Base-by-base conservation (phyloP, 2,888 invertebrate species). In the Chirona hameri region DNA sequence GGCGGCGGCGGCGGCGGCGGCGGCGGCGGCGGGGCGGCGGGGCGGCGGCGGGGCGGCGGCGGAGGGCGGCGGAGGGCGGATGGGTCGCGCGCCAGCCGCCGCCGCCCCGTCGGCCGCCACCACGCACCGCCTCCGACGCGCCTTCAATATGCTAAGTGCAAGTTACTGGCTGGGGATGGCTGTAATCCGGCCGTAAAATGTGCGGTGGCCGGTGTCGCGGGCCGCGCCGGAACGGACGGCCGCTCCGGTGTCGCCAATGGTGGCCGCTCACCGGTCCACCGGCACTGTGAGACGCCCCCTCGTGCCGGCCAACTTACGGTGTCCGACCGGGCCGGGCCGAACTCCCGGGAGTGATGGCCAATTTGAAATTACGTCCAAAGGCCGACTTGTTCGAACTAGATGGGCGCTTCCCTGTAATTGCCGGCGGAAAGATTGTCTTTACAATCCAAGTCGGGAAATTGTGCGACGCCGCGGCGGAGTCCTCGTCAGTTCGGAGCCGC, bases 341-440 rank as follows among this genome's bases (percentile, higher is more conserved):
- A 60, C 60, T 60, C 60, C 60, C 60, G 5, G 4, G 60, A n/a
- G 60, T n/a, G 60, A 60, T 60, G 60, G 60, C 60, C 60, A 60
- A 60, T 60, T 60, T 2, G 60, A 60, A 60, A 60, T 60, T 60
- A 60, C 60, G n/a, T 60, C 60, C 60, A 60, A 60, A 60, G 60
- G 60, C 60, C 60, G 60, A 60, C 60, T 60, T n/a, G 60, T n/a
- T n/a, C 21, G 60, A 60, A n/a, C 48, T 24, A 7, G 60, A n/a
- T n/a, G 24, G 60, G 5, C 60, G 7, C 60, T 60, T 60, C 60
- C n/a, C 60, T n/a, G 60, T 60, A 60, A 60, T 60, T 60, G 60
- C 60, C 60, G 60, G 60, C 60, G n/a, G 60, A 60, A 60, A 60
- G 60, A 60, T 60, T 60, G 60, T 60, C 60, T 60, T 60, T 60